A percentile compares a stretch with the other conserved stretches of the same genome.
Evolutionary conservation across 2,888 invertebrate genomes (phyloP).

Genomic region (Idaea biselata): DNA sequence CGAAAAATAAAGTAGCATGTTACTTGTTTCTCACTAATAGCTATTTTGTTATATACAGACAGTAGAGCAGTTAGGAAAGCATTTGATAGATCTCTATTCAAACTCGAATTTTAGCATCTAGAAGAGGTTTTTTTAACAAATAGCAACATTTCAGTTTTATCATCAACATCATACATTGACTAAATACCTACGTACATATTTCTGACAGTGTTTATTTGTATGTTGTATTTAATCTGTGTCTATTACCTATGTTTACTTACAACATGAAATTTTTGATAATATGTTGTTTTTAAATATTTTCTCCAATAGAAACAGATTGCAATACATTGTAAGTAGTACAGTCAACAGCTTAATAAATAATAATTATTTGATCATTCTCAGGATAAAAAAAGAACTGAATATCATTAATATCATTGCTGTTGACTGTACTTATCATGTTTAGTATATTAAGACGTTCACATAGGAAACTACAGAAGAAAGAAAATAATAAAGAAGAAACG

Average conservation of each 20-base stretch:
- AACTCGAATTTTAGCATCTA: slow-evolving; percentile 23
- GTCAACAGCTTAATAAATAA: slow-evolving; percentile 12
- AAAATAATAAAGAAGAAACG: slow-evolving; percentile 53
- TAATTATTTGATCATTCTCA: background rate
- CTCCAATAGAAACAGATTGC: background rate
- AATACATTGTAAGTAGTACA: slow-evolving; percentile 7
- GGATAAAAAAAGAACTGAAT: background rate
- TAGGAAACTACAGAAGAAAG: slow-evolving; percentile 68
- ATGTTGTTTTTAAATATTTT: too few relatives aligned
- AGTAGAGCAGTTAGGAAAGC: slow-evolving; percentile 55
- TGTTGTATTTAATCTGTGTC: background rate
- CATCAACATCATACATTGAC: slow-evolving; percentile 23
- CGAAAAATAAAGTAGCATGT: slow-evolving; percentile 70
- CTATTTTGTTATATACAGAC: slow-evolving; percentile 61
- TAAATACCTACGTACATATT: slow-evolving; percentile 9
- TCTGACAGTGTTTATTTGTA: background rate
- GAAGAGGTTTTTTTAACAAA: slow-evolving; percentile 24
- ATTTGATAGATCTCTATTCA: slow-evolving; percentile 41
- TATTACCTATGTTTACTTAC: background rate
- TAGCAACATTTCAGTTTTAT: slow-evolving; percentile 20
- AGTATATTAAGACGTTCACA: slow-evolving; percentile 36
- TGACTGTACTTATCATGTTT: slow-evolving; percentile 19
- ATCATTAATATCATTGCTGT: slow-evolving; percentile 7
- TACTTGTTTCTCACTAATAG: slow-evolving; percentile 53
- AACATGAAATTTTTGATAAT: too few relatives aligned